Conservation (phyloP, 1,140 invertebrate species). For the Thaumetopoea pityocampa region DNA sequence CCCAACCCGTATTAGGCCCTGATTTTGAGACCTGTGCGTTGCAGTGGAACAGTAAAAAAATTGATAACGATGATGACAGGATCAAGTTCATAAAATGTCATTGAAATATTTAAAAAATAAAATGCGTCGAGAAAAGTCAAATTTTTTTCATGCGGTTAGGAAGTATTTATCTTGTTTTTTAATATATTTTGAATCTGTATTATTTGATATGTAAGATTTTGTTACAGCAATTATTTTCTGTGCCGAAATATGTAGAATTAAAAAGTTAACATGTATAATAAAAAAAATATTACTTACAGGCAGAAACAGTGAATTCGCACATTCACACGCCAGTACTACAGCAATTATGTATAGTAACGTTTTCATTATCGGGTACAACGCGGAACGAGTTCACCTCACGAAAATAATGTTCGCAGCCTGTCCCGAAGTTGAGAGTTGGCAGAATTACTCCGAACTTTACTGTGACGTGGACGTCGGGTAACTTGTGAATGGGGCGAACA, state of each 20-base stretch:
- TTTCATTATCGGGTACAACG: conserved; percentile 41
- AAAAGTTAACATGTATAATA: not conserved
- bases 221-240: too few species aligned
- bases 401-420: conserved; percentile 15
- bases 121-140: too few species aligned
- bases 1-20: too few species aligned
- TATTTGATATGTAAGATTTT: too few species aligned
- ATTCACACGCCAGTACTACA: conserved; percentile 36
- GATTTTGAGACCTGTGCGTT: too few species aligned
- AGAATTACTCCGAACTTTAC: conserved; percentile 20
- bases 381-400: conserved; percentile 24
- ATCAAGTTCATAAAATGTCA: too few species aligned
- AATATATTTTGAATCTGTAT: too few species aligned
- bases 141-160: too few species aligned
- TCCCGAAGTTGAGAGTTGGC: conserved; percentile 22
- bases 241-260: not conserved
- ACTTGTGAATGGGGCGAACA: conserved; percentile 55
- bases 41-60: too few species aligned
- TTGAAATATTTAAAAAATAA: too few species aligned
- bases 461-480: conserved; percentile 36
- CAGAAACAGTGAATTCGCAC: conserved; percentile 38
- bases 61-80: too few species aligned
- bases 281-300: conserved; percentile 42
- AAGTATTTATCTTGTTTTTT: too few species aligned
- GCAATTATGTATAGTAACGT: conserved; percentile 35